Percentiles rank a stretch among this genome's conserved stretches.
Conservation (phyloP, 2,888 invertebrate species). For the Agelastica alni region DNA sequence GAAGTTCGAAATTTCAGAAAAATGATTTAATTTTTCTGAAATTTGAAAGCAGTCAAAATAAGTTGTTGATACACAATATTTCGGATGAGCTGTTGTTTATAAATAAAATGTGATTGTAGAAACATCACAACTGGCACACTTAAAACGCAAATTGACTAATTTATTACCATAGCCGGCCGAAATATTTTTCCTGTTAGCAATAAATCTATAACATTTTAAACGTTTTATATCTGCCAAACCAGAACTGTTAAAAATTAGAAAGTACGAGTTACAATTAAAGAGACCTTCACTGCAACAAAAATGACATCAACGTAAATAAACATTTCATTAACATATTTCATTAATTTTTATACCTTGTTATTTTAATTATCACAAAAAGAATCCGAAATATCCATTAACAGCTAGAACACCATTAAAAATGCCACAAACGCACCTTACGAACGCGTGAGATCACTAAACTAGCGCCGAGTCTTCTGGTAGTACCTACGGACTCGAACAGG, state of each 20-base stretch:
- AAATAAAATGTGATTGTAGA: too few species aligned
- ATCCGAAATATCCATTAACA: not conserved
- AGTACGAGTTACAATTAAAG: conserved; percentile 6
- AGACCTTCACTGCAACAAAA: conserved; percentile 7
- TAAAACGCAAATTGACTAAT: too few species aligned
- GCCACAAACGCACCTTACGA: not conserved
- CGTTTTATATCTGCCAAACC: too few species aligned
- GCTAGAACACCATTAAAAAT: not conserved
- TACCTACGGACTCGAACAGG: conserved; percentile 7
- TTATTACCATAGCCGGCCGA: too few species aligned
- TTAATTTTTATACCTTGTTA: not conserved
- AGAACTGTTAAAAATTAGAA: conserved; percentile 19
- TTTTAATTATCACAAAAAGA: not conserved
- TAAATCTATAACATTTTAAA: too few species aligned
- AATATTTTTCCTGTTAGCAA: too few species aligned
- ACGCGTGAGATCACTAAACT: not conserved
- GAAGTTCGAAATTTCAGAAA: too few species aligned
- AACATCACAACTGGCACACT: too few species aligned
- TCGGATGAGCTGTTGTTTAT: too few species aligned
- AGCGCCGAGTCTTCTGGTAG: conserved; percentile 2
- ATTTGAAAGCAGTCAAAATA: too few species aligned
- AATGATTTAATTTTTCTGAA: too few species aligned
- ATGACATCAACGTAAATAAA: not conserved
- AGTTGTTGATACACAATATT: too few species aligned
- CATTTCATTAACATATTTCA: not conserved